phyloP scores from a whole-genome alignment of 2,888 invertebrate species.

The Mystacides longicornis region DNA sequence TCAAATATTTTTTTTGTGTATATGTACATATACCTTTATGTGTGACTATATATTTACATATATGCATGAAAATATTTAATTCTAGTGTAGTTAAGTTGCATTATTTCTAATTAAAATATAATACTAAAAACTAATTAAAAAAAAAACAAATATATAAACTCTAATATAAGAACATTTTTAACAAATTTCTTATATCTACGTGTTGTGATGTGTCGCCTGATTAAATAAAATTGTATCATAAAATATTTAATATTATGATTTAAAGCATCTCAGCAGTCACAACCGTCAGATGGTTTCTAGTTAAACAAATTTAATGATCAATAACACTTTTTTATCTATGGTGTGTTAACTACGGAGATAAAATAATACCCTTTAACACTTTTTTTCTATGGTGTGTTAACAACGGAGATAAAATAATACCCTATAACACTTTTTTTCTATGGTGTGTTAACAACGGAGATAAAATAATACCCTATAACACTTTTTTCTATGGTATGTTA shows the following conservation, averaged over 20 bases:
- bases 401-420: no score
- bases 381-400: no score
- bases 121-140: not conserved
- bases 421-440: no score
- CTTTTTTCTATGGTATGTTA: no score
- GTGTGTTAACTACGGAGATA: slow-evolving; percentile 1
- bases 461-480: no score
- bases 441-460: no score
- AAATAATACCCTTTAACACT: no score
- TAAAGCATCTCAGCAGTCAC: not conserved
- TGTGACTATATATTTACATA: no score
- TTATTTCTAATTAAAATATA: slow-evolving; percentile 7
- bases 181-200: slow-evolving; percentile 22
- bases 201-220: slow-evolving; percentile 15
- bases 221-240: not conserved
- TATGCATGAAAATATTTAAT: not conserved
- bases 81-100: slow-evolving; percentile 13
- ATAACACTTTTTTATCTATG: not conserved
- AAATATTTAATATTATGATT: slow-evolving; percentile 1
- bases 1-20: no score
- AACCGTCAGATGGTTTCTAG: slow-evolving; percentile 19
- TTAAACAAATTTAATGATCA: slow-evolving; percentile 22
- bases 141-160: not conserved
- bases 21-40: no score
- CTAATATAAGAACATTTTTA: slow-evolving; percentile 20